Evolutionary conservation across 2,113 vertebrate species (phyloP).

Genomic region (Festucalex cinctus): DNA sequence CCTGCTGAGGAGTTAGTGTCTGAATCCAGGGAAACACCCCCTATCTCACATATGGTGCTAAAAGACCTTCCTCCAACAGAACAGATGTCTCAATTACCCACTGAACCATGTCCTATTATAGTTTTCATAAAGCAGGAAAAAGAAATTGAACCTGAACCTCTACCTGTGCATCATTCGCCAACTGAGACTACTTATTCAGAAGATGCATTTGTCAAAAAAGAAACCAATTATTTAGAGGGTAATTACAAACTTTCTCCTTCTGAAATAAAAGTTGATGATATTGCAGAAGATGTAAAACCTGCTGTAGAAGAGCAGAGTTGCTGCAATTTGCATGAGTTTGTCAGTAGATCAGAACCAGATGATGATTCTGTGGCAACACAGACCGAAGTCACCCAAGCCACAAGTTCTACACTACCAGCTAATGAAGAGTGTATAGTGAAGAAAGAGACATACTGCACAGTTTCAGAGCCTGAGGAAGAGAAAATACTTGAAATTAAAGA

Average conservation of each 20-base stretch:
- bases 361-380: conserved; percentile 49
- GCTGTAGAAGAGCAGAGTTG: conserved; percentile 47
- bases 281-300: conserved; percentile 55
- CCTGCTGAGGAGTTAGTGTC: conserved; percentile 50
- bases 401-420: conserved; percentile 51
- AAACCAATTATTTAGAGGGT: conserved; percentile 9
- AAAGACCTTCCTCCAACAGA: conserved; percentile 50
- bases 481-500: conserved; percentile 62
- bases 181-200: conserved; percentile 55
- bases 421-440: conserved; percentile 61
- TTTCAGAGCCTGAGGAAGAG: conserved; percentile 51
- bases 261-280: conserved; percentile 48
- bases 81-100: conserved; percentile 31
- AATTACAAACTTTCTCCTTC: conserved; percentile 40
- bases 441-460: conserved; percentile 53
- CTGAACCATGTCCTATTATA: conserved; percentile 20
- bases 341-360: conserved; percentile 71
- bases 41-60: conserved; percentile 25
- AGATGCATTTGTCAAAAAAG: conserved; percentile 28
- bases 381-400: conserved; percentile 45
- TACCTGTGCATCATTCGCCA: conserved; percentile 33
- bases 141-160: conserved; percentile 49
- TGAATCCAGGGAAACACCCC: conserved; percentile 55
- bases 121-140: conserved; percentile 66
- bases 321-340: conserved; percentile 57